These are phyloP conservation scores for Discoglossus pictus DNA, from an alignment of 2,797 vertebrate species.

Conservation along the genomic window DNA sequence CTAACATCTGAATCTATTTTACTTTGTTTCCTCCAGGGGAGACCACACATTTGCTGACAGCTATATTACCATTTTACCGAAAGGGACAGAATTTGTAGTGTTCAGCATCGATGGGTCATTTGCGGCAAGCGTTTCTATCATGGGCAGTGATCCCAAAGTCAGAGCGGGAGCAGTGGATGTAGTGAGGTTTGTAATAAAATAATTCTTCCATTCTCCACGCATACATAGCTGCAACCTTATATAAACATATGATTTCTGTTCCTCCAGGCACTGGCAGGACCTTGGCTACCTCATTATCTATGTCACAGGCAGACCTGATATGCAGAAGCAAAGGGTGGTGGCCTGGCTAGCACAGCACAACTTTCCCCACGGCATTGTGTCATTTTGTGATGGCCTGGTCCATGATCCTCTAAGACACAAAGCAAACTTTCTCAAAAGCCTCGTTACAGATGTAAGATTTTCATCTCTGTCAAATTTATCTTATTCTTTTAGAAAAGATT, in stretches of 20 bases:
- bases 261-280: slow-evolving; percentile 95
- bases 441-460: slow-evolving; percentile 85
- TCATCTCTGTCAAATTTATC: not conserved
- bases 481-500: no score
- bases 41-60: slow-evolving; percentile 97
- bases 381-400: slow-evolving; percentile 95
- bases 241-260: not conserved
- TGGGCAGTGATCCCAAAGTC: slow-evolving; percentile 98
- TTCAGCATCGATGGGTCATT: slow-evolving; percentile 99
- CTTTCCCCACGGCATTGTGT: slow-evolving; percentile 96
- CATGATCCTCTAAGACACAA: slow-evolving; percentile 97
- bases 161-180: slow-evolving; percentile 95
- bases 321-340: slow-evolving; percentile 99
- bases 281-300: slow-evolving; percentile 98
- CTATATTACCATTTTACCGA: slow-evolving; percentile 92
- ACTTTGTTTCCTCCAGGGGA: slow-evolving; percentile 71
- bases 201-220: no score
- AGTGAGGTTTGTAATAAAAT: slow-evolving; percentile 78
- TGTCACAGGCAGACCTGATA: slow-evolving; percentile 95
- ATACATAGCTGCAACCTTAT: no score
- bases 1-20: not conserved
- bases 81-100: slow-evolving; percentile 92
- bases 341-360: slow-evolving; percentile 99
- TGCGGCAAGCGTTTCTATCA: slow-evolving; percentile 98
- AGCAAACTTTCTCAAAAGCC: slow-evolving; percentile 92